Base-by-base conservation (phyloP, 2,888 invertebrate genomes). In the Malthinus seriepunctatus region DNA sequence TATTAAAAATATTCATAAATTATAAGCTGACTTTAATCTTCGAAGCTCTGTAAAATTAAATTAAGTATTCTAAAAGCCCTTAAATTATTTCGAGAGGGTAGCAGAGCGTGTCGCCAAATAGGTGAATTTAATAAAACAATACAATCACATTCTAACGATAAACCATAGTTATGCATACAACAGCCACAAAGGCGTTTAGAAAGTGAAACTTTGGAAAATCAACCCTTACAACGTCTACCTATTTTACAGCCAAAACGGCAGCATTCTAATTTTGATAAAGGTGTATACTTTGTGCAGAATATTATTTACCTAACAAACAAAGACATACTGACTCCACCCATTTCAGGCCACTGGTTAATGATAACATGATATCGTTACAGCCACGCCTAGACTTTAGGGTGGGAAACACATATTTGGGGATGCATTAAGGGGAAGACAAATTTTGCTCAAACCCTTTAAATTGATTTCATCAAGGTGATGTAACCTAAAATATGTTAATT, bases 201-300 rank as follows among this genome's bases (percentile, higher is more conserved):
- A 64, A 66, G 73, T 74, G 70, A 67, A 49, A 15, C 34, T 39
- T 23, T 10, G 47, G 50, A 51, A 54, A 49, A 63, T 31, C 56
- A 59, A 51, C 54, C 54, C 32, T 48, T 44, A 53, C 73, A 76
- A 72, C 75, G 77, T 76, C 74, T 74, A 62, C 76, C 74, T 74
- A 62, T 55, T 71, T 72, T 75, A 75, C 78, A 77, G 74, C 72
- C 74, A 51, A 51, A 76, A 77, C 71, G 76, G 80, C 82, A 71
- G 71, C 75, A 74, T 65, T 76, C 75, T 73, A 66, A 69, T 57
- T 62, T 63, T 62, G 64, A 67, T 71, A 78, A 76, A 78, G 84
- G 83, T 86, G 85, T 85, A 83, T 86, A 86, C 84, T 84, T 84
- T 86, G 85, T 84, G 83, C 84, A 84, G 83, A 86, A 86, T 86